phyloP scores from a whole-genome alignment of 2,888 invertebrate genomes.

The Diadegma fenestrale region DNA sequence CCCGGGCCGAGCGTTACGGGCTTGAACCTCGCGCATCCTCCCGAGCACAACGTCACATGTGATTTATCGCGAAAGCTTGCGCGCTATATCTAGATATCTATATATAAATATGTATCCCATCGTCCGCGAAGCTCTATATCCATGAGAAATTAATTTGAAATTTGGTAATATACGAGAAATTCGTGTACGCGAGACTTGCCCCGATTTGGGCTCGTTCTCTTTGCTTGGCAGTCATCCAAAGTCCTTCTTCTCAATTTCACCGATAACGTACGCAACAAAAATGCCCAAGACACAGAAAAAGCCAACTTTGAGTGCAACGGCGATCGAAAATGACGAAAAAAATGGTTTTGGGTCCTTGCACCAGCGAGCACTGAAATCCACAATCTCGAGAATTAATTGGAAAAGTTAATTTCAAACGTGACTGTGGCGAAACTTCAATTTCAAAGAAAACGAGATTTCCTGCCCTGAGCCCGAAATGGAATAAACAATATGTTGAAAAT shows the following conservation, averaged over 20 bases:
- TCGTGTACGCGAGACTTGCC: slow-evolving; percentile 68
- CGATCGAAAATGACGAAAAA: not conserved
- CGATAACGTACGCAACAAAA: not conserved
- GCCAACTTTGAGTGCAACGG: not conserved
- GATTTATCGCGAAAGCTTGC: slow-evolving; percentile 75
- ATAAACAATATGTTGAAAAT: not conserved
- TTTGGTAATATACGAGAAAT: slow-evolving; percentile 82
- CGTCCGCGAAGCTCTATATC: slow-evolving; percentile 32
- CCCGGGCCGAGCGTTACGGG: slow-evolving; percentile 74
- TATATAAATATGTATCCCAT: slow-evolving; percentile 17
- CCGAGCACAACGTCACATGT: slow-evolving; percentile 71
- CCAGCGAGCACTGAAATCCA: not conserved
- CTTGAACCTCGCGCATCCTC: slow-evolving; percentile 65
- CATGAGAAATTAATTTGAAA: slow-evolving; percentile 82
- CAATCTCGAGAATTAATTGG: too few relatives aligned
- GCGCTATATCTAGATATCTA: not conserved
- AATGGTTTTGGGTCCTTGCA: not conserved
- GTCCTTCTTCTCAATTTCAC: not conserved
- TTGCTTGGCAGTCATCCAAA: slow-evolving; percentile 44
- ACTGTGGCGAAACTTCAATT: too few relatives aligned
- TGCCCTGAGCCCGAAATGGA: not conserved
- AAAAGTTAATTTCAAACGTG: too few relatives aligned
- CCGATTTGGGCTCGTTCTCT: slow-evolving; percentile 42
- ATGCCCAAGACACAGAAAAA: slow-evolving; percentile 1
- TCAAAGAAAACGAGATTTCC: too few relatives aligned